A percentile compares a stretch with the other conserved stretches of the same genome.
These are phyloP conservation scores for Gorilla gorilla DNA, from an alignment of 2,113 vertebrate species.

Conservation along the genomic window DNA sequence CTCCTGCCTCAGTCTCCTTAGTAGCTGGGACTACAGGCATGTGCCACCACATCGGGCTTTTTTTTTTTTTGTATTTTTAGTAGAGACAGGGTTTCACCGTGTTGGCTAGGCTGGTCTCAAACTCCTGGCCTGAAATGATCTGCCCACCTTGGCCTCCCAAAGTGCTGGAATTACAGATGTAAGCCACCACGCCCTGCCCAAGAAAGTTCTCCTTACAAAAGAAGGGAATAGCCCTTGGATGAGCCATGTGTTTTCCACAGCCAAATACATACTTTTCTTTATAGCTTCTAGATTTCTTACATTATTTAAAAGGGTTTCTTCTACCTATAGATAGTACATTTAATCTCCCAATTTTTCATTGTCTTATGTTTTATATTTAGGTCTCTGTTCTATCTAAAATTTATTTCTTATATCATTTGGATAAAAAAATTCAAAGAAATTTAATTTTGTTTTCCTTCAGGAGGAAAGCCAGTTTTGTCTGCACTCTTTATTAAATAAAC, in stretches of 20 bases:
- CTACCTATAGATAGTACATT: background rate
- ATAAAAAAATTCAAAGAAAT: background rate
- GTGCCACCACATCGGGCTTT: too few relatives aligned
- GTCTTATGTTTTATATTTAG: background rate
- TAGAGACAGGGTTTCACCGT: too few relatives aligned
- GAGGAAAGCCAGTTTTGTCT: background rate
- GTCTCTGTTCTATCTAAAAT: background rate
- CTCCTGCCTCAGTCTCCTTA: too few relatives aligned
- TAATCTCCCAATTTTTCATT: background rate
- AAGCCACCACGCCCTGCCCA: too few relatives aligned
- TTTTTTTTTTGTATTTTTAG: too few relatives aligned
- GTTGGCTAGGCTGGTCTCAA: too few relatives aligned
- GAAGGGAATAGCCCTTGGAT: background rate
- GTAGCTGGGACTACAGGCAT: too few relatives aligned
- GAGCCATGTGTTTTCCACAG: background rate
- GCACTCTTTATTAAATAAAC: background rate
- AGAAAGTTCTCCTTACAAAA: background rate
- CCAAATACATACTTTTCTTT: background rate
- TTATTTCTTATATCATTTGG: background rate
- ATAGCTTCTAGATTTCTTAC: background rate
- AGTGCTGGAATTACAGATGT: too few relatives aligned
- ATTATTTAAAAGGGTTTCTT: background rate
- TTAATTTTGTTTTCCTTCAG: background rate
- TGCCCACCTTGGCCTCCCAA: too few relatives aligned
- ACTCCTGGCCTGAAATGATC: too few relatives aligned